phyloP scores from a whole-genome alignment of 2,113 vertebrate species.

The Chlorodrepanis virens region DNA sequence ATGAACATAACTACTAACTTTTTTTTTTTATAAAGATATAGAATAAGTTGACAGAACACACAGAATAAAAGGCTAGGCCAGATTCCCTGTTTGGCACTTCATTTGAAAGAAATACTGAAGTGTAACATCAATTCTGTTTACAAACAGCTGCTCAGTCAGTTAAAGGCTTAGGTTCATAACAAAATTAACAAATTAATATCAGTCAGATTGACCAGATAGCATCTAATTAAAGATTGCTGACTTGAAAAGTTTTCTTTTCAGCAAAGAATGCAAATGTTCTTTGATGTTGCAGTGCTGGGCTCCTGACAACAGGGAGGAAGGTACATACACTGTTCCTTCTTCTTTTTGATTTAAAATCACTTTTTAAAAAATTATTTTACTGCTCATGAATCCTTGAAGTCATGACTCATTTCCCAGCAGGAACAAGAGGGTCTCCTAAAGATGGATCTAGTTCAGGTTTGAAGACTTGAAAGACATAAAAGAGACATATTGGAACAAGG shows the following conservation, averaged over 20 bases:
- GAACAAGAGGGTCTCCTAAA: neutral
- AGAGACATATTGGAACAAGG: neutral
- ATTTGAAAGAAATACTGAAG: slow-evolving; percentile 3
- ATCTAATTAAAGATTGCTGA: slow-evolving; percentile 15
- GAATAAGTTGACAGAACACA: neutral
- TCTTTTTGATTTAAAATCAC: neutral
- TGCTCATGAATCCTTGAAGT: neutral
- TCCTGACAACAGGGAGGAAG: neutral
- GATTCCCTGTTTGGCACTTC: neutral
- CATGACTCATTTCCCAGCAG: neutral
- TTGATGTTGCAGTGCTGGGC: neutral
- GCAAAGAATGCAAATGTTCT: neutral
- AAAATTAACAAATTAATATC: slow-evolving; percentile 12
- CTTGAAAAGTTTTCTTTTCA: slow-evolving; percentile 2
- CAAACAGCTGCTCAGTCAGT: neutral
- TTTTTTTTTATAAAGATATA: neutral
- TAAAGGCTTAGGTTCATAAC: neutral
- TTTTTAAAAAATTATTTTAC: neutral
- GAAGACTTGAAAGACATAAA: neutral
- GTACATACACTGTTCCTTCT: neutral
- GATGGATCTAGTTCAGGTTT: neutral
- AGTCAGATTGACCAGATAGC: neutral
- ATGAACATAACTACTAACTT: slow-evolving; percentile 10
- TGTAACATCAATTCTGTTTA: neutral
- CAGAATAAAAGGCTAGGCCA: neutral